Conservation (phyloP, 2,888 invertebrate genomes). For the Hemithea aestivaria region DNA sequence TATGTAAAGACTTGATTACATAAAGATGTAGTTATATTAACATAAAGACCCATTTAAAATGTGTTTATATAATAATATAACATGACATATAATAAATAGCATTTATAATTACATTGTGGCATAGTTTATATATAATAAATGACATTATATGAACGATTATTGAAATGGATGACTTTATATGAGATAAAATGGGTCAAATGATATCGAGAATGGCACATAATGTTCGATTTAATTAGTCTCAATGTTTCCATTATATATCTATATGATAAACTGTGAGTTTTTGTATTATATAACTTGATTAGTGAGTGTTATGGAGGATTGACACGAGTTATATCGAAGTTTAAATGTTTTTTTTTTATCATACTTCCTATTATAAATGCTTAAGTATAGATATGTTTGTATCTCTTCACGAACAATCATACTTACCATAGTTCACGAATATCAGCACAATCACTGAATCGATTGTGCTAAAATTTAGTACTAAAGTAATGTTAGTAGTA, state of each 20-base stretch:
- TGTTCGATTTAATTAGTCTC: slow-evolving; percentile 69
- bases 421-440: too few relatives aligned
- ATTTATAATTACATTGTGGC: slow-evolving; percentile 21
- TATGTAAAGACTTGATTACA: too few relatives aligned
- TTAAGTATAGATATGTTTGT: too few relatives aligned
- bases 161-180: slow-evolving; percentile 73
- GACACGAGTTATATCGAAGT: slow-evolving; percentile 8
- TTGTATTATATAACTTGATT: slow-evolving; percentile 19
- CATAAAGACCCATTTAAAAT: slow-evolving; percentile 9
- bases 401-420: too few relatives aligned
- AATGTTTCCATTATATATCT: slow-evolving; percentile 60
- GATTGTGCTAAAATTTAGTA: too few relatives aligned
- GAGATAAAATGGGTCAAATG: slow-evolving; percentile 67
- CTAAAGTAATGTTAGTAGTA: too few relatives aligned
- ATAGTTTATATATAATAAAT: slow-evolving; percentile 45
- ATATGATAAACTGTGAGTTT: slow-evolving; percentile 13
- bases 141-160: slow-evolving; percentile 62
- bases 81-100: slow-evolving; percentile 7
- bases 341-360: too few relatives aligned
- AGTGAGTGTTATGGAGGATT: slow-evolving; percentile 3
- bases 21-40: slow-evolving; percentile 2
- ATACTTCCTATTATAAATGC: too few relatives aligned
- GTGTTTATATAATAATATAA: too few relatives aligned
- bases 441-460: too few relatives aligned
- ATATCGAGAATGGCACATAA: slow-evolving; percentile 66